These are phyloP conservation scores for Melipona quadrifasciata DNA, from an alignment of 1,140 invertebrate species.

Conservation along the genomic window DNA sequence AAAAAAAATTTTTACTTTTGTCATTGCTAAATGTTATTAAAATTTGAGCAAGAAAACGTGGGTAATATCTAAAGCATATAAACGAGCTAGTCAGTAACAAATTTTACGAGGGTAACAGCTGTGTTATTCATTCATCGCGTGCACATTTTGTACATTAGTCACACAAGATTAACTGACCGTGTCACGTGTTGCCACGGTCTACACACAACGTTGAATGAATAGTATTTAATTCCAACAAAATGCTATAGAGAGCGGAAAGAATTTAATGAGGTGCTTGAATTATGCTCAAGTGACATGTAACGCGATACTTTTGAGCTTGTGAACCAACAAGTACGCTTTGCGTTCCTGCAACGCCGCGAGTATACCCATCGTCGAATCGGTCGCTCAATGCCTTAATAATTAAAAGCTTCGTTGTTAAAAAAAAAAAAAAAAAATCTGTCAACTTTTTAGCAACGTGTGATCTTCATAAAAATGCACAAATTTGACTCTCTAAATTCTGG, in stretches of 20 bases:
- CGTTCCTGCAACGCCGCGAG: background rate
- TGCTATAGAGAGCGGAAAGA: background rate
- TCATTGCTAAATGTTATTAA: background rate
- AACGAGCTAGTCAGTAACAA: background rate
- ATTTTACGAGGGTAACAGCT: background rate
- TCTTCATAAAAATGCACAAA: background rate
- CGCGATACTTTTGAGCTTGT: background rate
- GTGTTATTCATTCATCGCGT: slow-evolving; percentile 15
- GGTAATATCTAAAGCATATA: background rate
- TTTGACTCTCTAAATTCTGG: background rate
- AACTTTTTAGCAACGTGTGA: background rate
- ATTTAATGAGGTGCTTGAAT: slow-evolving; percentile 14
- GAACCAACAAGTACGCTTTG: background rate
- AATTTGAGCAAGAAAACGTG: background rate
- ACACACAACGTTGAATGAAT: slow-evolving; percentile 11
- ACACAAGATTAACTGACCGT: background rate
- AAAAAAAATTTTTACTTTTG: background rate
- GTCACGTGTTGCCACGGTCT: background rate
- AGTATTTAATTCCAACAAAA: slow-evolving; percentile 7
- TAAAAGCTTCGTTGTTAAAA: background rate
- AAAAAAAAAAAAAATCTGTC: background rate
- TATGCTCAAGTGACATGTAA: background rate
- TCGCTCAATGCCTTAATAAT: background rate
- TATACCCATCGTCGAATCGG: background rate
- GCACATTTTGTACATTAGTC: background rate